Base-by-base conservation (phyloP, 2,797 vertebrate species). In the Macropodus opercularis region DNA sequence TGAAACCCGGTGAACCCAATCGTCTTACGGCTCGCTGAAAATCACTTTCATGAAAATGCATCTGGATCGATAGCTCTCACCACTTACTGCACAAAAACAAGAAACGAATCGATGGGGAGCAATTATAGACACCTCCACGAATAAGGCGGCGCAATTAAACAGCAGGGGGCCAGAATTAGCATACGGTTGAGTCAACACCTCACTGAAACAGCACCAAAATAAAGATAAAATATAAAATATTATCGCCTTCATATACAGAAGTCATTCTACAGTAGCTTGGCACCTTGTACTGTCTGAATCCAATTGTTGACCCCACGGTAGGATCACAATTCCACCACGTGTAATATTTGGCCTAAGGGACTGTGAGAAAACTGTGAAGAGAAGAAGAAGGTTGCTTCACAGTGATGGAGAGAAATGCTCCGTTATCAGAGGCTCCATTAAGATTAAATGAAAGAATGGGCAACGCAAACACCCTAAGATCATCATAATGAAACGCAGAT, bases 1-100 rank as follows among this genome's bases (percentile, higher is more conserved):
- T 15, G 36, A 61, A 64, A 13, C 21, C 21, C 46, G 51, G 0
- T 57, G 61, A n/a, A 61, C 22, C 55, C 3, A 0, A 46, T 55
- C 27, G 44, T 12, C 40, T 72, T 62, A 58, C 59, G 47, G 39
- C 18, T 61, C 21, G 12, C 10, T 63, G 52, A 59, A 34, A 64
- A 67, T 61, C 35, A 23, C 48, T 31, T 63, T 74, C n/a, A 65
- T 52, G 0, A 40, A 56, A 41, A 54, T 46, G 17, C 40, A 17
- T 10, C 31, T 10, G 7, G 36, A 26, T 31, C 55, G 23, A 24
- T 7, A 14, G 39, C n/a, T 61, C 29, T 14, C 31, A 52, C 40
- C 26, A 29, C 21, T 58, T 21, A 13, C 38, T 40, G 27, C 13
- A 39, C 31, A 49, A 40, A 52, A 64, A 39, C 34, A 71, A 64